Base-by-base conservation (phyloP, 2,797 vertebrate genomes). In the Petrocephalus schoutedeni region DNA sequence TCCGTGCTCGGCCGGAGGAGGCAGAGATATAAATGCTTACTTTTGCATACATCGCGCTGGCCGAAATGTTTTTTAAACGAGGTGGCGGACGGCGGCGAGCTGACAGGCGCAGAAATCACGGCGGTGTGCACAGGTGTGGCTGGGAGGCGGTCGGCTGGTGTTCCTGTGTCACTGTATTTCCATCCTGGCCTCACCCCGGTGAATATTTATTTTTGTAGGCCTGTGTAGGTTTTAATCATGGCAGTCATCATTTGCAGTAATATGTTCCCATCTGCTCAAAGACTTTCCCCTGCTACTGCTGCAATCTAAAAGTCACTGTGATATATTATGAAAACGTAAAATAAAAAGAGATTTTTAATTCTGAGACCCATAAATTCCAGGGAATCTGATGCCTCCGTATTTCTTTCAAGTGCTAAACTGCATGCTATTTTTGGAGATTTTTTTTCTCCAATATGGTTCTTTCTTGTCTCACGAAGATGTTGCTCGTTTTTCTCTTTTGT, bases 391-490 rank as follows among this genome's bases (percentile, higher is more conserved):
- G 58, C 74, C 64, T 61, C 84, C 28, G 71, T 36, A 87, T 85
- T 84, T 87, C 87, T 88, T 90, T 88, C 41, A 89, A 86, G 88
- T 88, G 88, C 88, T 89, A 89, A 89, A 88, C 71, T 87, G 59
- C 86, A 87, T 84, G 87, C 90, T 89, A 85, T 88, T 80, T 91
- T 87, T 90, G 77, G 87, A 88, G 87, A 86, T 91, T 91, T 90
- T 82, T 82, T 77, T 3, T 4, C 2, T 21, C 19, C 90, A 93
- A 91, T 89, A 28, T 90, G 87, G 74, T 91, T 93, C 90, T 86
- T 85, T 56, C 87, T 90, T 45, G 86, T 92, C 93, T 93, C 90
- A 92, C 90, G 92, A 93, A 92, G 89, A 87, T 90, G 91, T 91
- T 91, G 89, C 91, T 90, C 91, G 90, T 91, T 93, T 92, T 94